Base-by-base conservation (phyloP, 2,797 vertebrate genomes). In the Tamandua tetradactyla region DNA sequence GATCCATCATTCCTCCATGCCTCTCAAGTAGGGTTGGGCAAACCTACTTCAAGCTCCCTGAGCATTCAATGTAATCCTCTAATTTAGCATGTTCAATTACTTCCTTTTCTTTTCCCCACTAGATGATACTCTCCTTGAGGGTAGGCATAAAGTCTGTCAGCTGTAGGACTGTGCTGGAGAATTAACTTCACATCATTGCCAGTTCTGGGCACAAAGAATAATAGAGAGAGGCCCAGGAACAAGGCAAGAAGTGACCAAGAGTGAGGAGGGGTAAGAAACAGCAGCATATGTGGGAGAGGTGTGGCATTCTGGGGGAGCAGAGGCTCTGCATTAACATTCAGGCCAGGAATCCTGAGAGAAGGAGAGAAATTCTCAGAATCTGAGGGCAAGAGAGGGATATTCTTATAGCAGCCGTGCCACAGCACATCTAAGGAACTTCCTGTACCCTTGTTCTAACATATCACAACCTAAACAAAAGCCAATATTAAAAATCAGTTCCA, bases 401-500 rank as follows among this genome's bases (percentile, higher is more conserved):
- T 25, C 57, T 37, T 22, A 87, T 0, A 89, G 87, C 30, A 83
- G 59, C 25, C 40, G 37, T 0, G 0, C 55, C n/a, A 17, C 42
- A 57, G 27, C 17, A 20, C 76, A 86, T 68, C 61, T 23, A 44
- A 37, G 64, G 35, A 83, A 64, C 62, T 74, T 87, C 64, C 89
- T 59, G 22, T 78, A 22, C 6, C 49, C 62, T 76, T 40, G 8
- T 66, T 90, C 59, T 47, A 78, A 52, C 72, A 44, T 40, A 62
- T 75, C 23, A 49, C 20, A 69, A 40, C 35, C 64, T 68, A 66
- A 94, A 83, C 75, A 87, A 89, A 87, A 84, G 35, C 37, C 83
- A 90, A 89, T 47, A 75, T 27, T 69, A 57, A 81, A 93, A 78
- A 59, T 86, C 62, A 89, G n/a, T 52, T 30, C 55, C 79, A 62